phyloP scores from a whole-genome alignment of 2,113 vertebrate genomes.

The Physeter macrocephalus region DNA sequence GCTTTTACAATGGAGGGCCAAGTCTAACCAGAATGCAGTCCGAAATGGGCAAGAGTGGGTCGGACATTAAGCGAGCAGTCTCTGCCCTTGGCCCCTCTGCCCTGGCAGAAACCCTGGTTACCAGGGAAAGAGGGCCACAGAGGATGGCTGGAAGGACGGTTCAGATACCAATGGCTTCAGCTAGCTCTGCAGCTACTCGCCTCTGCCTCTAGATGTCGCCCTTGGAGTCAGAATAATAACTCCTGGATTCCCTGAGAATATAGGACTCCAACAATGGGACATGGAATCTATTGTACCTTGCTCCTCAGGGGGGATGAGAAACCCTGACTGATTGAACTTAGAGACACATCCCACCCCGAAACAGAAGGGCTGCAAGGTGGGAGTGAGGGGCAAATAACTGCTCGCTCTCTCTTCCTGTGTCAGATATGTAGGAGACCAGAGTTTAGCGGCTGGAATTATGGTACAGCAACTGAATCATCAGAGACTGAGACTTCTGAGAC shows the following conservation, averaged over 20 bases:
- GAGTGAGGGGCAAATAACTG: not conserved
- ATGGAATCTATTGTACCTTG: not conserved
- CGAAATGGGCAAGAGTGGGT: not conserved
- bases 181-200: not conserved
- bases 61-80: not conserved
- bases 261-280: not conserved
- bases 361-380: not conserved
- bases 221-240: constrained; percentile 45
- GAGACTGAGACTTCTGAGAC: not conserved
- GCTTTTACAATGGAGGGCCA: not conserved
- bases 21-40: not conserved
- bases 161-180: not conserved
- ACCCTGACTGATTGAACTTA: not conserved
- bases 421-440: not conserved
- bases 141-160: not conserved
- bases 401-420: not conserved
- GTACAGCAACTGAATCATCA: not conserved
- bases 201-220: constrained; percentile 58
- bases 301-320: not conserved
- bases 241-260: too few relatives aligned
- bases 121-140: not conserved
- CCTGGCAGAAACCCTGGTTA: not conserved
- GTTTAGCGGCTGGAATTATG: not conserved
- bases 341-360: not conserved
- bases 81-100: fast-evolving